Conservation (phyloP, 1,140 invertebrate genomes). For the Drosophila persimilis region DNA sequence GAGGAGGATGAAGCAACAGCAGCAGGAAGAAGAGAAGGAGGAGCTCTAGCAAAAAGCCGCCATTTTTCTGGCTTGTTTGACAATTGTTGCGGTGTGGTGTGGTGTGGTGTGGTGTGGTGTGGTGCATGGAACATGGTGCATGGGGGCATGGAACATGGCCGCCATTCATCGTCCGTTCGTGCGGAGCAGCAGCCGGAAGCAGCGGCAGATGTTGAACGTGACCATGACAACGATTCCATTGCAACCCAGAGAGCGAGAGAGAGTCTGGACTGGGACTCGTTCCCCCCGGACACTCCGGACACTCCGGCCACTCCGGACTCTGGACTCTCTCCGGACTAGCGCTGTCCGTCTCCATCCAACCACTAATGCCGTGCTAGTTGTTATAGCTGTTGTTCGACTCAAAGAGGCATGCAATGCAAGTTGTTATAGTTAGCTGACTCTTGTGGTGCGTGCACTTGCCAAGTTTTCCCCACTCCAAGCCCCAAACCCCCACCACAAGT, state of each 20-base stretch:
- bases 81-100: slow-evolving; percentile 62
- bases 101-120: slow-evolving; percentile 21
- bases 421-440: slow-evolving; percentile 50
- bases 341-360: not conserved
- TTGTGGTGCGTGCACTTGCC: slow-evolving; percentile 57
- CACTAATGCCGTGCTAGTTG: slow-evolving; percentile 74
- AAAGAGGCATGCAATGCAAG: slow-evolving; percentile 64
- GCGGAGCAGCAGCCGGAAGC: slow-evolving; percentile 61
- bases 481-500: slow-evolving; percentile 3
- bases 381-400: slow-evolving; percentile 68
- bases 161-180: slow-evolving; percentile 69
- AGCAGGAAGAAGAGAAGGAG: slow-evolving; percentile 8
- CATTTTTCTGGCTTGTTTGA: slow-evolving; percentile 79
- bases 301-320: too few relatives aligned
- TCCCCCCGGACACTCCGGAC: too few relatives aligned
- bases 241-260: not conserved
- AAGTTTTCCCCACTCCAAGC: slow-evolving; percentile 33
- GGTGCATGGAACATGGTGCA: slow-evolving; percentile 31
- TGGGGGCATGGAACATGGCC: slow-evolving; percentile 51
- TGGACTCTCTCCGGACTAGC: too few relatives aligned
- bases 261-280: not conserved
- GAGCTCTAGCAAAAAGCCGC: slow-evolving; percentile 48
- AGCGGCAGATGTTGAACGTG: slow-evolving; percentile 64
- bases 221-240: slow-evolving; percentile 70
- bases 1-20: not conserved